phyloP scores from a whole-genome alignment of 2,113 vertebrate species.

The Callorhinus ursinus region DNA sequence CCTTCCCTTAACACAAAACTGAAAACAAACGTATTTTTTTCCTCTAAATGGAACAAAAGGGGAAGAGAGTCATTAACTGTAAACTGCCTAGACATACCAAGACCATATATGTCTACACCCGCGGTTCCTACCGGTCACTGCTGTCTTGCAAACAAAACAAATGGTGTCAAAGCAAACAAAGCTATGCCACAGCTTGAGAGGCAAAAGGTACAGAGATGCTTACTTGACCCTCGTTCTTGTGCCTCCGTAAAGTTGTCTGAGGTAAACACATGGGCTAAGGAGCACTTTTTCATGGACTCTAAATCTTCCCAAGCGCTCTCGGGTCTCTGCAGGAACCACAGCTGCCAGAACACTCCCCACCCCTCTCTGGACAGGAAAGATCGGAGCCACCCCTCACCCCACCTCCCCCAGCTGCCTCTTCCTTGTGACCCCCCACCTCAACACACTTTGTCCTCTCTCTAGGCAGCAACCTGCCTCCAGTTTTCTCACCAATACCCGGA shows the following conservation, averaged over 20 bases:
- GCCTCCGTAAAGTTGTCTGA: not conserved
- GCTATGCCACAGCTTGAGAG: fast-evolving
- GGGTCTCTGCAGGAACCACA: not conserved
- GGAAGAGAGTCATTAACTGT: not conserved
- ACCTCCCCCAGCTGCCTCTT: not conserved
- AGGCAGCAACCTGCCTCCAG: not conserved
- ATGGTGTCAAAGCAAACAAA: not conserved
- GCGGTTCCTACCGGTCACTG: too few relatives aligned
- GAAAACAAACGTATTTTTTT: not conserved
- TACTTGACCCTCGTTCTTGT: fast-evolving
- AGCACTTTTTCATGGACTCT: fast-evolving
- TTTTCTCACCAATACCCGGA: not conserved
- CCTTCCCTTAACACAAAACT: not conserved
- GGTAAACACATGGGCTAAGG: fast-evolving
- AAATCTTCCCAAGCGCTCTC: not conserved
- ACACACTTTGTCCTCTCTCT: not conserved
- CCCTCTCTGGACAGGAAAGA: not conserved
- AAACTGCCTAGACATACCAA: not conserved
- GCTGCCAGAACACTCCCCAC: not conserved
- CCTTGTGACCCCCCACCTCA: not conserved
- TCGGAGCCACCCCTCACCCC: not conserved
- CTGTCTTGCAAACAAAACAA: not conserved
- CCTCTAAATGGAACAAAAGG: not conserved
- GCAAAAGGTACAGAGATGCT: too few relatives aligned
- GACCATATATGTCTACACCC: fast-evolving